Base-by-base conservation (phyloP, 2,888 invertebrate genomes). In the Portevinia maculata region DNA sequence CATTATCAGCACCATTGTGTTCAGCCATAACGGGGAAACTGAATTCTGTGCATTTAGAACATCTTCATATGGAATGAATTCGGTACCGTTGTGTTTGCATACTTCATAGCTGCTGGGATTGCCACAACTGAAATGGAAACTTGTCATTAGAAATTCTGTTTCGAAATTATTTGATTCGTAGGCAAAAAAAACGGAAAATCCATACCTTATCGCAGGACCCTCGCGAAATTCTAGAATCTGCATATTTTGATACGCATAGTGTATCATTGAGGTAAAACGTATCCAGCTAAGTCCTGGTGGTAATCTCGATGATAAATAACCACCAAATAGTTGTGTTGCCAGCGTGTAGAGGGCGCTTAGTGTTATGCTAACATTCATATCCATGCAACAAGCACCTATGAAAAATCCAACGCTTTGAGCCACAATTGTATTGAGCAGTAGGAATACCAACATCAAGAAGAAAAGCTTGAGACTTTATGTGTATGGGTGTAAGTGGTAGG, bases 211-310 rank as follows among this genome's bases (percentile, higher is more conserved):
- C 48, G 93, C 93, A 84, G 93, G 92, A 85, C 95, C 95, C 88
- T 94, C 93, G 79, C 93, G 92, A 87, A 95, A 95, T 88, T 96
- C 95, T 46, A 96, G 92, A 85, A 94, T 94, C 89, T 95, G 95
- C 94, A 95, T 94, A 89, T 95, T 95, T 88, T 95, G 94, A 90
- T 94, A 96, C 73, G 95, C 95, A 89, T 96, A 96, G 89, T 95
- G 94, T 60, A 95, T 93, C 94, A 95, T 94, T 57, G 95, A 95
- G 71, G 94, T 92, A 87, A 95, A 95, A 85, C 94, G 93, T 89
- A 94, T 93, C 95, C 95, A 95, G 87, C 93, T 93, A 70, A 95
- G 90, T 93, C 94, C 95, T 32, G 93, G 91, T 17, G 95, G 95
- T 87, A 95, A 94, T 87, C 94, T 93, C 46, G 94, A 94, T 52